A percentile compares a stretch with the other conserved stretches of the same genome.
Evolutionary conservation across 2,797 vertebrate species (phyloP).

Genomic region (Monodelphis domestica): DNA sequence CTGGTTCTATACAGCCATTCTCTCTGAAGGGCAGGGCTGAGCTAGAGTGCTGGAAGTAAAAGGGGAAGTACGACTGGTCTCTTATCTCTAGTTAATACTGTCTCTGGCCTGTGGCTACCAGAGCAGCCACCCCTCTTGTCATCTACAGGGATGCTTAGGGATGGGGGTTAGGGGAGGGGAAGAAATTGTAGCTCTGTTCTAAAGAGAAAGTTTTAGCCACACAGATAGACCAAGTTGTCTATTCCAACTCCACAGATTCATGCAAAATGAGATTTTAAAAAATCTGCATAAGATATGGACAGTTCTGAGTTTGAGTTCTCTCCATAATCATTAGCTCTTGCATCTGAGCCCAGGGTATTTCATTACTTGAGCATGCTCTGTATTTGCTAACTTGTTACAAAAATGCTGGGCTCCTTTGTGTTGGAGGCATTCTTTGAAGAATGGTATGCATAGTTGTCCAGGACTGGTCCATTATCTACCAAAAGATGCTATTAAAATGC

Average conservation of each 20-base stretch:
- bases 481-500: not conserved
- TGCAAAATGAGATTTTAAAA: not conserved
- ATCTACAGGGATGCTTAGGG: not conserved
- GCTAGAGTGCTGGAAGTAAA: not conserved
- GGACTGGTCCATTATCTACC: not conserved
- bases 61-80: not conserved
- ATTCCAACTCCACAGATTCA: not conserved
- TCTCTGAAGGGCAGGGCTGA: not conserved
- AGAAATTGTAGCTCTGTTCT: not conserved
- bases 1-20: not conserved
- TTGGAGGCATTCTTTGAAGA: not conserved
- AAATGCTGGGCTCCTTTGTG: not conserved
- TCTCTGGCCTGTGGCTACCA: not conserved
- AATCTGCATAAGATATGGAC: not conserved
- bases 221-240: not conserved
- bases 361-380: not conserved
- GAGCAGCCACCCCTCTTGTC: not conserved
- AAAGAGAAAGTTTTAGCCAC: not conserved
- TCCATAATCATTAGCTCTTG: not conserved
- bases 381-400: not conserved
- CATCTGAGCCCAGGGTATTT: not conserved
- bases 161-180: too few species aligned
- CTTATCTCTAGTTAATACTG: not conserved
- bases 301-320: not conserved
- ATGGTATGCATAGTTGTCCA: not conserved